These are phyloP conservation scores for Leguminivora glycinivorella DNA, from an alignment of 1,140 invertebrate genomes.

Conservation along the genomic window DNA sequence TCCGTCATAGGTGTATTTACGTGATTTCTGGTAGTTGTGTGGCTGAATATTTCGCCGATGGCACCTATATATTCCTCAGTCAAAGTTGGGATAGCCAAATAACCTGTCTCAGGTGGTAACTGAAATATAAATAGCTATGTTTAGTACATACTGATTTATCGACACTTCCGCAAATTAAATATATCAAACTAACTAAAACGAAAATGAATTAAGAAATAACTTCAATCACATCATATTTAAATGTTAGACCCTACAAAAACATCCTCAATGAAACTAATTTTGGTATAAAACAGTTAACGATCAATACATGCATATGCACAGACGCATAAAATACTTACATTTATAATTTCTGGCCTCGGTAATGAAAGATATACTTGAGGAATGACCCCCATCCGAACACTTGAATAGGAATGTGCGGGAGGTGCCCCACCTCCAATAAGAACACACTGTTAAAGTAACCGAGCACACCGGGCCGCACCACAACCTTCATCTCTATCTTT, in stretches of 20 bases:
- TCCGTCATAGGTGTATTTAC: constrained; percentile 58
- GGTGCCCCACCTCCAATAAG: constrained; percentile 63
- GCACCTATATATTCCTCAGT: constrained; percentile 62
- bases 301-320: too few species aligned
- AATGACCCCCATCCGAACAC: constrained; percentile 69
- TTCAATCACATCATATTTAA: too few species aligned
- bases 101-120: constrained; percentile 53
- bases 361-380: constrained; percentile 66
- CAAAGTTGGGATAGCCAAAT: constrained; percentile 56
- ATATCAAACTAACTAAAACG: neutral
- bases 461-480: constrained; percentile 61
- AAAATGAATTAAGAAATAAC: too few species aligned
- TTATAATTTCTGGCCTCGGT: constrained; percentile 46
- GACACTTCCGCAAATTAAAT: neutral
- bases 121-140: constrained; percentile 39
- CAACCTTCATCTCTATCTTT: constrained; percentile 52
- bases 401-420: constrained; percentile 64
- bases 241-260: constrained; percentile 21
- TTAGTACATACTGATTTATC: neutral
- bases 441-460: constrained; percentile 64
- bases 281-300: neutral
- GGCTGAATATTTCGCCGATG: constrained; percentile 54
- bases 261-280: neutral
- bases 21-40: constrained; percentile 44
- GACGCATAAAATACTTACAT: constrained; percentile 44